A percentile compares a stretch with the other conserved stretches of the same genome.
These are phyloP conservation scores for Petrolisthes manimaculis DNA, from an alignment of 2,888 invertebrate genomes.

Conservation along the genomic window DNA sequence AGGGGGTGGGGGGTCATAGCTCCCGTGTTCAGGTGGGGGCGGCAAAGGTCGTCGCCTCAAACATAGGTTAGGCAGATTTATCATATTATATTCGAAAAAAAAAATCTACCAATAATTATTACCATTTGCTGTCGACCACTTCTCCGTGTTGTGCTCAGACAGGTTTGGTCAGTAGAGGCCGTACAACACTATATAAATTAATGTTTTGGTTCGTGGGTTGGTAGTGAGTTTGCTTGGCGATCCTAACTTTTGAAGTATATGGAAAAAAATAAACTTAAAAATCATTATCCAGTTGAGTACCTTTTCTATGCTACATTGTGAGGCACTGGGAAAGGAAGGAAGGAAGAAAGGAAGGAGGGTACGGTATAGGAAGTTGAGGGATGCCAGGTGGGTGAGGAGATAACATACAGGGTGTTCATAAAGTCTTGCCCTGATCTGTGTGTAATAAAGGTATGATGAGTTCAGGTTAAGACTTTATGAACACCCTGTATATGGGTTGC, in stretches of 20 bases:
- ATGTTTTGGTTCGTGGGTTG: conserved; percentile 45
- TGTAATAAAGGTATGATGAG: too few species aligned
- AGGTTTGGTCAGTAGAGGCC: conserved; percentile 41
- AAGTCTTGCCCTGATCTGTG: too few species aligned
- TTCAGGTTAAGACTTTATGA: too few species aligned
- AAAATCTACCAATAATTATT: conserved; percentile 42
- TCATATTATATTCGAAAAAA: conserved; percentile 54
- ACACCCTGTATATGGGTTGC: too few species aligned
- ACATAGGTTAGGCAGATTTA: conserved; percentile 51
- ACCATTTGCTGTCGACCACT: conserved; percentile 52
- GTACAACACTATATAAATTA: conserved; percentile 40
- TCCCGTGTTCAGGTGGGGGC: conserved; percentile 54
- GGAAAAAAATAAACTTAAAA: conserved; percentile 20
- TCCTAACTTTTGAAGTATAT: conserved; percentile 4
- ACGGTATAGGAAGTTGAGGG: too few species aligned
- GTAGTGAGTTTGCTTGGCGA: conserved; percentile 48
- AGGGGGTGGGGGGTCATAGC: conserved; percentile 4
- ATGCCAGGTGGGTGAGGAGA: too few species aligned
- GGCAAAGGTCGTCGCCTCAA: conserved; percentile 14
- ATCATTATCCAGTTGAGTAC: conserved; percentile 33
- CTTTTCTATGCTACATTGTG: too few species aligned
- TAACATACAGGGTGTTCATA: too few species aligned
- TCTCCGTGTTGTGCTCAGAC: conserved; percentile 45
- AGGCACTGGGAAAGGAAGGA: too few species aligned
- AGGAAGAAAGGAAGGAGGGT: too few species aligned